phyloP scores from a whole-genome alignment of 2,888 invertebrate species.

The Sphaeridia pumilis region DNA sequence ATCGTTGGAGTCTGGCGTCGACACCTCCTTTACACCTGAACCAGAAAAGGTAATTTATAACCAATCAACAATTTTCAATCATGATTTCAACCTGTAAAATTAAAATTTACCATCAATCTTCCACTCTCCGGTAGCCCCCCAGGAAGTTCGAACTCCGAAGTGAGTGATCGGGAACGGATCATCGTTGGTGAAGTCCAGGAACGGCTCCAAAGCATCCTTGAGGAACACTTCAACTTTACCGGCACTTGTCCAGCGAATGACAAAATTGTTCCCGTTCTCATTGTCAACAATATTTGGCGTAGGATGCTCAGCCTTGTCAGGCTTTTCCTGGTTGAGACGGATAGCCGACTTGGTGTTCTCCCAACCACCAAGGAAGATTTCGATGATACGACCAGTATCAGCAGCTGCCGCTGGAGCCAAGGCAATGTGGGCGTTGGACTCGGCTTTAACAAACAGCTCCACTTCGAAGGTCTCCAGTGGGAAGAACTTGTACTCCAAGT shows the following conservation, averaged over 20 bases:
- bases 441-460: slow-evolving; percentile 50
- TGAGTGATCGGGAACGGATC: slow-evolving; percentile 50
- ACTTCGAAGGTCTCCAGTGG: slow-evolving; percentile 47
- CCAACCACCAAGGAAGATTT: slow-evolving; percentile 58
- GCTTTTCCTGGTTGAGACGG: slow-evolving; percentile 51
- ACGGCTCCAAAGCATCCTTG: slow-evolving; percentile 42
- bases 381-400: slow-evolving; percentile 53
- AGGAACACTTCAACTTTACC: slow-evolving; percentile 45
- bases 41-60: not conserved
- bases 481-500: slow-evolving; percentile 50
- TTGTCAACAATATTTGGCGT: slow-evolving; percentile 49
- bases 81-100: not conserved
- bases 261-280: slow-evolving; percentile 38
- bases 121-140: slow-evolving; percentile 55
- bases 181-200: slow-evolving; percentile 51
- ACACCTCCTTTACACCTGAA: slow-evolving; percentile 49
- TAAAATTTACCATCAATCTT: slow-evolving; percentile 40
- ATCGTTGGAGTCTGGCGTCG: slow-evolving; percentile 66
- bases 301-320: slow-evolving; percentile 50
- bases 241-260: slow-evolving; percentile 28
- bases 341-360: slow-evolving; percentile 54
- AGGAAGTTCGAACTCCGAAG: slow-evolving; percentile 53
- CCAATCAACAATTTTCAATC: not conserved
- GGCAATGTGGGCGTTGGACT: slow-evolving; percentile 54
- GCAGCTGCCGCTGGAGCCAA: slow-evolving; percentile 45